Evolutionary conservation across 2,888 invertebrate species (phyloP), one percentile per base, ranked within the genome.

Genomic region (Erebia epiphron): DNA sequence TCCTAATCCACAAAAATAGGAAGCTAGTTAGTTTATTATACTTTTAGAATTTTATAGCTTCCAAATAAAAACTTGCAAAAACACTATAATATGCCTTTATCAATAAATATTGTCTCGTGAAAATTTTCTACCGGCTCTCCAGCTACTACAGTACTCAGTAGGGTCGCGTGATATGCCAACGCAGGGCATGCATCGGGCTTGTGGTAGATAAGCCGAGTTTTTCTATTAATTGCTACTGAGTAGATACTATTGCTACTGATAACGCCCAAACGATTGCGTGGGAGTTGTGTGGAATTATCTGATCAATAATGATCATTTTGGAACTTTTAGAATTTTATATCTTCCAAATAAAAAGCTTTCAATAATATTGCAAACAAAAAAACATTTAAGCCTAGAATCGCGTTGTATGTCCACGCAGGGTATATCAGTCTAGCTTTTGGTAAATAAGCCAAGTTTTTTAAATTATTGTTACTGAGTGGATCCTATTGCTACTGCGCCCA

Each of bases 81-180:
- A 54, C 2, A 21, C 13, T 3, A 11, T 13, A 10, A 4, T 13
- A 13, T 10, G 13, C 2, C 21, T 56, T 56, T 18, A 35, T 35
- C 35, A 35, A 35, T 11, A 3, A 13, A 1, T 18, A 52, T 1
- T 16, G 9, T 5, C 21, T 56, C 56, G 21, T 58, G 1, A 49
- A 13, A 62, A 49, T 21, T 21, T 18, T 9, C 46, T 46, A 46
- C 61, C 1, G 13, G 8, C 61, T 46, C 61, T 13, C 8, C 13
- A 18, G 11, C 61, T 62, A 49, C 3, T 21, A 81, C 78, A 68
- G n/a, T n/a, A n/a, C n/a, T n/a, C n/a, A n/a, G 71, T 63, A 77
- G 77, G 84, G 82, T 91, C 83, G 89, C 89, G 89, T 90, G 88
- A 89, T 88, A 88, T 89, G 88, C 84, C 88, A 87, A 77, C 81